These are phyloP conservation scores for Tamandua tetradactyla DNA, from an alignment of 2,797 vertebrate genomes.

Conservation along the genomic window DNA sequence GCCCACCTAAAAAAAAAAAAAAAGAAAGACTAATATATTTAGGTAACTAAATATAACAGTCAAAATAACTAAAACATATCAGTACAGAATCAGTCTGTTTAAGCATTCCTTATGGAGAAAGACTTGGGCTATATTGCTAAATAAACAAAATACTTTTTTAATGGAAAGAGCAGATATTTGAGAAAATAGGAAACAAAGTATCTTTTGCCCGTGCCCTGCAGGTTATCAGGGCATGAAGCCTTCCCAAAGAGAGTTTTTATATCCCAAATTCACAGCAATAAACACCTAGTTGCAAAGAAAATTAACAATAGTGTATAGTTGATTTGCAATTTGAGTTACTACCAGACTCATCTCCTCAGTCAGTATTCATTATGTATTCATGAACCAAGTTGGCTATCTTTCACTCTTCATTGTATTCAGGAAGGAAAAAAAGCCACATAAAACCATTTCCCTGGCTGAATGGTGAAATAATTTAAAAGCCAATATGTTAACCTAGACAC, in stretches of 20 bases:
- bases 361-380: constrained; percentile 59
- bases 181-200: neutral
- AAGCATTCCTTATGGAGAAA: neutral
- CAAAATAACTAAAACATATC: neutral
- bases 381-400: constrained; percentile 58
- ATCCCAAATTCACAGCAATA: neutral
- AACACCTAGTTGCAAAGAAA: constrained; percentile 33
- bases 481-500: constrained; percentile 54
- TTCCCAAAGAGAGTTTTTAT: neutral
- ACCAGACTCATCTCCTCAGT: constrained; percentile 17
- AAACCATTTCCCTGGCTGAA: constrained; percentile 66
- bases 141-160: neutral
- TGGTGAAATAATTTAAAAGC: constrained; percentile 76
- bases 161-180: neutral
- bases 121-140: neutral
- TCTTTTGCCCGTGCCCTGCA: neutral
- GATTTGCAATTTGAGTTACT: constrained; percentile 14
- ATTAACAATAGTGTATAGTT: neutral
- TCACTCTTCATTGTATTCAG: constrained; percentile 53
- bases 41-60: too few relatives aligned
- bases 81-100: neutral
- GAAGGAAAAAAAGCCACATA: neutral
- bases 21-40: too few relatives aligned
- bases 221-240: neutral
- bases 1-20: too few relatives aligned